Conservation (phyloP, 2,113 vertebrate species). For the Vulpes lagopus region DNA sequence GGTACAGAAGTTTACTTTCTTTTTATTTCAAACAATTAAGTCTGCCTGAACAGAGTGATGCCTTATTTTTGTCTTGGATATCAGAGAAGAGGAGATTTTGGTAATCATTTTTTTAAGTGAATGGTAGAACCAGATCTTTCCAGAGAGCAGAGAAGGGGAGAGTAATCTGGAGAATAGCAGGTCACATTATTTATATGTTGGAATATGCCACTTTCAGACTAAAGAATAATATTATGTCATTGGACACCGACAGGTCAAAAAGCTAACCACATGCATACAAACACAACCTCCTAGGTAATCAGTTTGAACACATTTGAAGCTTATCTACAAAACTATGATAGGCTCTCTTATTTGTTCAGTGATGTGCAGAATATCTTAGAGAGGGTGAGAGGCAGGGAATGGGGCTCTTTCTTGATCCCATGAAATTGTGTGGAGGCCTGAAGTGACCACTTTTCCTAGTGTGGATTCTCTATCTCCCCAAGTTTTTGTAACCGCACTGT, state of each 20-base stretch:
- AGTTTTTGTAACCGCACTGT: neutral
- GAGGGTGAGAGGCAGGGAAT: neutral
- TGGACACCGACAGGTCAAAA: neutral
- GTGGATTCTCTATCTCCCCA: neutral
- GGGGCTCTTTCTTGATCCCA: neutral
- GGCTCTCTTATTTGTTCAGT: neutral
- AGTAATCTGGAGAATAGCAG: neutral
- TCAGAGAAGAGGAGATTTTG: neutral
- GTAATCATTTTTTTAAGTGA: neutral
- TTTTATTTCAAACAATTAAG: neutral
- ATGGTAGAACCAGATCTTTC: neutral
- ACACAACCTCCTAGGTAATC: neutral
- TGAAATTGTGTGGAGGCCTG: neutral
- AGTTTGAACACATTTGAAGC: neutral
- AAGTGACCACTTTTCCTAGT: neutral
- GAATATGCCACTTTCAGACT: neutral
- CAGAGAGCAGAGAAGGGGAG: neutral
- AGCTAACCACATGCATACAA: neutral
- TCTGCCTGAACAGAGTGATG: neutral
- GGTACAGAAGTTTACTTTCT: neutral
- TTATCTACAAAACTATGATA: neutral
- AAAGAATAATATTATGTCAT: neutral
- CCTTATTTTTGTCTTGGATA: neutral
- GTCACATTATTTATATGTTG: neutral
- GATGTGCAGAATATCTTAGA: neutral